These are phyloP conservation scores for Helicoverpa assulta DNA, from an alignment of 2,888 invertebrate genomes.

Conservation along the genomic window DNA sequence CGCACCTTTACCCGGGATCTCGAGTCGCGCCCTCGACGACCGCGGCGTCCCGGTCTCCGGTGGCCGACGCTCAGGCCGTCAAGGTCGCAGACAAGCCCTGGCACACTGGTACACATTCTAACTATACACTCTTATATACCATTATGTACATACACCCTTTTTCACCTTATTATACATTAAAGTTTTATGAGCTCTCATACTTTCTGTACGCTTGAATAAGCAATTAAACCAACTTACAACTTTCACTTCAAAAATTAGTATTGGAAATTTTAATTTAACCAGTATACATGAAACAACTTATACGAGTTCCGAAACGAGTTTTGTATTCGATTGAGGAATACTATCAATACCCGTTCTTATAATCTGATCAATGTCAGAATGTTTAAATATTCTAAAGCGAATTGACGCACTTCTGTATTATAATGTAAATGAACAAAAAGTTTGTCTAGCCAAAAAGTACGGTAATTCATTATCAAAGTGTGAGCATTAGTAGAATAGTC, in stretches of 20 bases:
- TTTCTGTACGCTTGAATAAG: conserved; percentile 40
- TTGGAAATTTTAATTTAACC: conserved; percentile 27
- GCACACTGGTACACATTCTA: conserved; percentile 65
- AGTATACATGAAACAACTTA: conserved; percentile 24
- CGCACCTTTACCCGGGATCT: conserved; percentile 66
- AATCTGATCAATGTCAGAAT: conserved; percentile 18
- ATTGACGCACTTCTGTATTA: neutral
- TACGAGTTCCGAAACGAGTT: conserved; percentile 43
- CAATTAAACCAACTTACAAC: conserved; percentile 31
- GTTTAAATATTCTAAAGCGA: conserved; percentile 20
- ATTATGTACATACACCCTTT: conserved; percentile 35
- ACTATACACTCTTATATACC: conserved; percentile 49
- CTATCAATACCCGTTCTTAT: conserved; percentile 25
- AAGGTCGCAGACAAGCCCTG: conserved; percentile 77
- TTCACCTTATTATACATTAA: conserved; percentile 36
- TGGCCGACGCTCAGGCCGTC: conserved; percentile 72
- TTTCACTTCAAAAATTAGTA: conserved; percentile 47
- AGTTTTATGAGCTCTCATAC: conserved; percentile 34
- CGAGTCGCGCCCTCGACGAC: conserved; percentile 66
- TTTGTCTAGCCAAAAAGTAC: no score
- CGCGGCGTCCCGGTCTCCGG: conserved; percentile 71
- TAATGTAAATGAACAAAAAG: no score
- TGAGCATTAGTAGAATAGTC: no score
- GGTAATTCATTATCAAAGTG: no score
- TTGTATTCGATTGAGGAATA: conserved; percentile 44